phyloP scores from a whole-genome alignment of 2,113 vertebrate genomes.

The Mirounga angustirostris region DNA sequence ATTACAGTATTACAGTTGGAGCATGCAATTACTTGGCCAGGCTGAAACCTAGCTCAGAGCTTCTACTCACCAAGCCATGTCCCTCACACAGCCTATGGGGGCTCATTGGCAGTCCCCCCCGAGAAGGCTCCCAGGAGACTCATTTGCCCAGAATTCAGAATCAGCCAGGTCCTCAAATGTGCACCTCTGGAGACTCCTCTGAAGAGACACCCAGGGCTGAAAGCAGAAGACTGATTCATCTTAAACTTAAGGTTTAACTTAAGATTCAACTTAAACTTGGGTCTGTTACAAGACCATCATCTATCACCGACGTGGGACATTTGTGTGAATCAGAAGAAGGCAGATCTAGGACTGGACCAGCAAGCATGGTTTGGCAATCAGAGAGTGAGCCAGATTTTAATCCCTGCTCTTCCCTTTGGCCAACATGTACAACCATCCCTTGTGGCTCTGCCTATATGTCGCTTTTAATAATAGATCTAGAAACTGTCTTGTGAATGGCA shows the following conservation, averaged over 20 bases:
- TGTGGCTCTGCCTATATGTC: neutral
- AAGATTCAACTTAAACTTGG: neutral
- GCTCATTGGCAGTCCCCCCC: neutral
- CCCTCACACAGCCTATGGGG: neutral
- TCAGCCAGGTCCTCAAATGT: neutral
- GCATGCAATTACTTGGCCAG: neutral
- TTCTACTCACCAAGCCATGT: neutral
- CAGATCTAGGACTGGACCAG: neutral
- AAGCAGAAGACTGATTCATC: neutral
- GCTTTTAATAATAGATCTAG: neutral
- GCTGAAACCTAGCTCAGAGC: neutral
- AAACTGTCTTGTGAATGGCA: slow-evolving; percentile 36
- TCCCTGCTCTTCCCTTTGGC: neutral
- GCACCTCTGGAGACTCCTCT: neutral
- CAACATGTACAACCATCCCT: neutral
- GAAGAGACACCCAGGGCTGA: neutral
- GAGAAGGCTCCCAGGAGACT: neutral
- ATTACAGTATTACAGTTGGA: neutral
- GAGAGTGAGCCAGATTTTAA: neutral
- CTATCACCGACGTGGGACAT: neutral
- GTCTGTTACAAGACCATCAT: neutral
- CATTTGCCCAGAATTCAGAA: neutral
- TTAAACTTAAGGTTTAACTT: too few relatives aligned
- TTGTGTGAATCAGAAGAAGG: neutral
- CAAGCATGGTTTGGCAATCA: neutral